Evolutionary conservation across 2,888 invertebrate species (phyloP), one percentile per base, ranked within the genome.

Genomic region (Sesamia inferens): DNA sequence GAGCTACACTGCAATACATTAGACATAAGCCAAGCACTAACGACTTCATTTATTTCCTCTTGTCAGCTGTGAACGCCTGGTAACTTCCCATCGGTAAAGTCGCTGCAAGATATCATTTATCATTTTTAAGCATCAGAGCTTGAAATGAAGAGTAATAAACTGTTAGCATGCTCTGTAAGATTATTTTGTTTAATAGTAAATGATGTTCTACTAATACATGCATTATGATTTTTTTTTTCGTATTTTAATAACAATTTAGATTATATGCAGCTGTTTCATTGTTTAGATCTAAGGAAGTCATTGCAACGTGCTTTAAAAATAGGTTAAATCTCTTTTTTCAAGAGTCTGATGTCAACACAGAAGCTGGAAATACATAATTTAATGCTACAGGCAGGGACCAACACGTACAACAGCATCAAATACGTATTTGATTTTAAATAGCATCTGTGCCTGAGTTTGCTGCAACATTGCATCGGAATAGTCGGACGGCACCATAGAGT

Each of bases 11-110:
- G 86, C 87, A 88, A 87, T 90, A 89, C 88, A 90, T 91, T 90
- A 76, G 83, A 89, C 84, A 85, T 90, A 90, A 91, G 89, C 92
- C 89, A 89, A 88, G 87, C 84, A 87, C 91, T 91, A 92, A 92
- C 89, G 88, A 90, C 88, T 89, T 88, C 89, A 92, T 92, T 92
- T 90, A 89, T 91, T 88, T 89, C 88, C 87, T 84, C 87, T 87
- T 87, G 87, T 89, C 87, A 87, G 84, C 73, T 82, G 84, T 88
- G 84, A 86, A 85, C 83, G 82, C 88, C 86, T 86, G 86, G 89
- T 89, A 88, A 79, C 76, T 85, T 88, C 84, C 75, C 82, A 83
- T 70, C 78, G 79, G 79, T 82, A 74, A 83, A 78, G 69, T 74
- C 76, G 79, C 65, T 76, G 72, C 85, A 78, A 81, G 68, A 74